Percentiles rank a stretch among this genome's conserved stretches.
phyloP scores from a whole-genome alignment of 2,888 invertebrate species.

The Mythimna albipuncta region DNA sequence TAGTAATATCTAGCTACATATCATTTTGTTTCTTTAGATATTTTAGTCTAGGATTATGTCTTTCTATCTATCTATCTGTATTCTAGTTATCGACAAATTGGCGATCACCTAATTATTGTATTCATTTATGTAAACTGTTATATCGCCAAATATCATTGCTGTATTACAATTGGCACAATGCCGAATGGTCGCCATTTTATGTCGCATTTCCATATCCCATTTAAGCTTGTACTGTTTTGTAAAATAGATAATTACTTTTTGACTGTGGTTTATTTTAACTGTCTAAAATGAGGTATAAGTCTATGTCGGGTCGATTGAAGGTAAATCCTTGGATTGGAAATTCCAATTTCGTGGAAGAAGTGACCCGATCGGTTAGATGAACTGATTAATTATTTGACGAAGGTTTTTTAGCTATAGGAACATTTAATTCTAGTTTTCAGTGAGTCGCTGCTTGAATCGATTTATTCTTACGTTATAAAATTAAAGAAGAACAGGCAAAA shows the following conservation, averaged over 20 bases:
- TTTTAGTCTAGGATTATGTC: too few relatives aligned
- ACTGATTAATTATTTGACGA: conserved; percentile 35
- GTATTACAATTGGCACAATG: conserved; percentile 50
- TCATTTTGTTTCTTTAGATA: too few relatives aligned
- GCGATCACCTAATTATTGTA: conserved; percentile 21
- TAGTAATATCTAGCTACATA: too few relatives aligned
- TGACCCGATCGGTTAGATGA: conserved; percentile 24
- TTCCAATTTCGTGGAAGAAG: conserved; percentile 22
- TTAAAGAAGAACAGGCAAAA: too few relatives aligned
- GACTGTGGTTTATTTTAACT: conserved; percentile 8
- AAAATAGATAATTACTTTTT: conserved; percentile 41
- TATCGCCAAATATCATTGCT: conserved; percentile 38
- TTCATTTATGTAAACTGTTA: conserved; percentile 34
- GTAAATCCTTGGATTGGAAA: conserved; percentile 35
- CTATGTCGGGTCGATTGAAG: conserved; percentile 4
- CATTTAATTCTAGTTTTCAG: background rate
- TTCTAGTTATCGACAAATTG: background rate
- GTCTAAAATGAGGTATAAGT: conserved; percentile 12
- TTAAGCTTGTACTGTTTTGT: conserved; percentile 32
- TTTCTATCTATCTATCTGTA: too few relatives aligned
- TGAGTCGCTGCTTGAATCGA: background rate
- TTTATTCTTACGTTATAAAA: background rate
- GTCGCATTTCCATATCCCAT: conserved; percentile 43
- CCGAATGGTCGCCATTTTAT: conserved; percentile 42
- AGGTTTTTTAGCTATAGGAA: conserved; percentile 2